phyloP scores from a whole-genome alignment of 2,888 invertebrate genomes.

The Drosophila tanythrix region DNA sequence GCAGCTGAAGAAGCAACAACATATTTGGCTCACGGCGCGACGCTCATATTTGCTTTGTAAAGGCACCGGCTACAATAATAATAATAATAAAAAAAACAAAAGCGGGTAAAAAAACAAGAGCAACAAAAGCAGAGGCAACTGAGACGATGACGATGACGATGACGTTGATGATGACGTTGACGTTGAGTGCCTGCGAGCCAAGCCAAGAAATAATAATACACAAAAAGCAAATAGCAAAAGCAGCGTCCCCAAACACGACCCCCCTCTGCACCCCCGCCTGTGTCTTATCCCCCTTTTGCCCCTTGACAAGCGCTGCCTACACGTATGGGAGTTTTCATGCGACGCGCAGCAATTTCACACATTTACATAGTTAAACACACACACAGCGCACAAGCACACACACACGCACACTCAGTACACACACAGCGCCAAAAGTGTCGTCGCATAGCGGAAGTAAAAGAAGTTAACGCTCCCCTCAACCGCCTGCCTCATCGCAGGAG shows the following conservation, averaged over 20 bases:
- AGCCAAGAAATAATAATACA: slow-evolving; percentile 72
- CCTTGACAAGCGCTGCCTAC: slow-evolving; percentile 21
- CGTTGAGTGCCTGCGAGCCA: slow-evolving; percentile 67
- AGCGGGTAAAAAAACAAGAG: slow-evolving; percentile 45
- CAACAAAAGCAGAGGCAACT: slow-evolving; percentile 22
- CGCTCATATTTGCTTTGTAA: slow-evolving; percentile 75
- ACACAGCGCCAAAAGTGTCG: slow-evolving; percentile 64
- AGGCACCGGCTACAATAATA: slow-evolving; percentile 70
- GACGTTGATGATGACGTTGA: slow-evolving; percentile 54
- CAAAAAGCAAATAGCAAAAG: slow-evolving; percentile 72
- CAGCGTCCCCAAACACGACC: slow-evolving; percentile 19
- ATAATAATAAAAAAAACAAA: slow-evolving; percentile 66
- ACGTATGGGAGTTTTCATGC: slow-evolving; percentile 75
- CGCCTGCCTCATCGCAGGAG: slow-evolving; percentile 3
- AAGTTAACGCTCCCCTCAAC: slow-evolving; percentile 60
- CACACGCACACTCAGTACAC: slow-evolving; percentile 6
- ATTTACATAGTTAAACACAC: slow-evolving; percentile 78
- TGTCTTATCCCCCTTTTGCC: background rate
- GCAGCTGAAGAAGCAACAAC: slow-evolving; percentile 65
- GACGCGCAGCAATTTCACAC: slow-evolving; percentile 80
- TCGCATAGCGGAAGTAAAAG: slow-evolving; percentile 75
- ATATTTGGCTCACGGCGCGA: slow-evolving; percentile 76
- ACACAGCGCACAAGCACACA: slow-evolving; percentile 25
- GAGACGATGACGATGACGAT: slow-evolving; percentile 3
- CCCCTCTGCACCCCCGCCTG: background rate